Evolutionary conservation across 2,797 vertebrate species (phyloP).

Genomic region (Alosa sapidissima): DNA sequence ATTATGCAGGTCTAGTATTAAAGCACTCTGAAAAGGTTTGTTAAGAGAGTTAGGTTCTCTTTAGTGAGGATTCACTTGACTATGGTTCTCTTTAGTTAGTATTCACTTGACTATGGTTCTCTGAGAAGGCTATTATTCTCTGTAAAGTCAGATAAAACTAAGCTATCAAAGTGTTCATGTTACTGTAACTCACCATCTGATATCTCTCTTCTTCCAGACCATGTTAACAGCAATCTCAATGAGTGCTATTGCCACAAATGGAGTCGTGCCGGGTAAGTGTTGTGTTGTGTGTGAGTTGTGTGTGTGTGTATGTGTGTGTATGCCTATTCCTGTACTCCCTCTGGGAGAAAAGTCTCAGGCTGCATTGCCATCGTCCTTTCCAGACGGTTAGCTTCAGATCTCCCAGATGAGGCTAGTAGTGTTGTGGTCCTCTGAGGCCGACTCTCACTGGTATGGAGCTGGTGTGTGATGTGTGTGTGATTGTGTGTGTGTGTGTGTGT

Average conservation of each 20-base stretch:
- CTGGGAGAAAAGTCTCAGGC: conserved; percentile 26
- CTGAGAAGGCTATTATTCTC: too few relatives aligned
- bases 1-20: neutral
- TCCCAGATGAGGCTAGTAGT: neutral
- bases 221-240: conserved; percentile 99
- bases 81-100: too few relatives aligned
- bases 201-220: conserved; percentile 76
- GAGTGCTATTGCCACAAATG: conserved; percentile 98
- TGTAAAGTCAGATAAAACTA: too few relatives aligned
- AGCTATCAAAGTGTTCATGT: neutral
- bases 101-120: too few relatives aligned
- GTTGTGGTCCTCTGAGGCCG: conserved; percentile 3
- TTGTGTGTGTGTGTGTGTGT: too few relatives aligned
- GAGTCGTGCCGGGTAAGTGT: conserved; percentile 92
- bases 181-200: neutral
- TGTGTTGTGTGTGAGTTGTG: conserved; percentile 16
- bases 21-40: neutral
- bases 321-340: conserved; percentile 23
- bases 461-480: neutral
- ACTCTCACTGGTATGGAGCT: neutral
- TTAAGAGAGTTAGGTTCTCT: neutral
- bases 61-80: too few relatives aligned
- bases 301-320: too few relatives aligned
- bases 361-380: conserved; percentile 48
- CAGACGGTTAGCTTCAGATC: conserved; percentile 50